phyloP scores from a whole-genome alignment of 2,113 vertebrate genomes.

The Phylloscopus trochiloides region DNA sequence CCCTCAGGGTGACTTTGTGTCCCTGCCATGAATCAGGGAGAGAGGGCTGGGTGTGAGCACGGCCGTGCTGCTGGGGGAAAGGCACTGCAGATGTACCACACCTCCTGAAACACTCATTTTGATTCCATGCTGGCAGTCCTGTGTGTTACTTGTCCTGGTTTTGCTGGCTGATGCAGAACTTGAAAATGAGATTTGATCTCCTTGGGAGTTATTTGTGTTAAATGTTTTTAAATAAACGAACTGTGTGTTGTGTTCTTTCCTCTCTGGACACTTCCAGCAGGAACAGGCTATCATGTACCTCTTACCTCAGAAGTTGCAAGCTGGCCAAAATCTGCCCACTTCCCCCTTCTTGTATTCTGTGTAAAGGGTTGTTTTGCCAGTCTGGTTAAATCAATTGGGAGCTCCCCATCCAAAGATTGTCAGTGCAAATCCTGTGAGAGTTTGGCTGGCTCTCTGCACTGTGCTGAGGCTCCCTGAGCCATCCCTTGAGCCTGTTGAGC shows the following conservation, averaged over 20 bases:
- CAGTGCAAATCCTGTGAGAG: constrained; percentile 42
- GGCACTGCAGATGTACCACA: not conserved
- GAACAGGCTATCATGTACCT: not conserved
- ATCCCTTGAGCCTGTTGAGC: constrained; percentile 38
- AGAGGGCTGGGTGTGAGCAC: not conserved
- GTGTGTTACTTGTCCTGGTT: not conserved
- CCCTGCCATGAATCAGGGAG: not conserved
- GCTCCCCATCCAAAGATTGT: not conserved
- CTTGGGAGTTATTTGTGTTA: constrained; percentile 2
- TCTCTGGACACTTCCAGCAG: not conserved
- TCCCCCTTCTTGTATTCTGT: not conserved
- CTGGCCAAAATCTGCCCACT: not conserved
- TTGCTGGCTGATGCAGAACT: not conserved
- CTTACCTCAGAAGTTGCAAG: not conserved
- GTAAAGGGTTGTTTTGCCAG: not conserved
- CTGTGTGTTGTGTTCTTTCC: not conserved
- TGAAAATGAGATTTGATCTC: constrained; percentile 5
- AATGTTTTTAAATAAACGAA: not conserved
- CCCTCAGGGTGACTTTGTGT: not conserved
- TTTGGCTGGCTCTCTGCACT: constrained; percentile 12
- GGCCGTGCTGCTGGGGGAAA: not conserved
- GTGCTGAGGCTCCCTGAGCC: constrained; percentile 32
- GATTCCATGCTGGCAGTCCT: not conserved
- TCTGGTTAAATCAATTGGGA: not conserved
- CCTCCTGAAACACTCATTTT: not conserved